Conservation (phyloP, 1,140 invertebrate genomes). For the Armadillidium nasatum region DNA sequence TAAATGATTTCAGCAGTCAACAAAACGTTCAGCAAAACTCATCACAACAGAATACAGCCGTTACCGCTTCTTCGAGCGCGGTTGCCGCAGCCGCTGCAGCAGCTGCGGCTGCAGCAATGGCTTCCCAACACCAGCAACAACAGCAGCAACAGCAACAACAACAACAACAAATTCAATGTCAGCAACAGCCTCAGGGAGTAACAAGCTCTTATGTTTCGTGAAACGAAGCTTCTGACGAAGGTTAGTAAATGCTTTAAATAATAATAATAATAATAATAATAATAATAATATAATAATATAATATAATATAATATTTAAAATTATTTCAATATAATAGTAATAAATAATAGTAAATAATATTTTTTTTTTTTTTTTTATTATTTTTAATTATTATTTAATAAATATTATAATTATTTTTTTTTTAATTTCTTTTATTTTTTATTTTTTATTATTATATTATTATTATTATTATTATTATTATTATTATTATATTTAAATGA, state of each 20-base stretch:
- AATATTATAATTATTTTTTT: too few species aligned
- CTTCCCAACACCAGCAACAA: background rate
- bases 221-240: background rate
- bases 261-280: too few species aligned
- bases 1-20: background rate
- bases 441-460: too few species aligned
- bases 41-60: background rate
- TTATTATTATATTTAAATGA: too few species aligned
- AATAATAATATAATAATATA: too few species aligned
- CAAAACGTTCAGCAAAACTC: background rate
- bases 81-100: background rate
- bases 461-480: too few species aligned
- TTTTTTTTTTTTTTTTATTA: too few species aligned
- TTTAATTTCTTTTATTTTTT: too few species aligned
- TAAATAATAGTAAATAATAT: too few species aligned
- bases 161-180: background rate
- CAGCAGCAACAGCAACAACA: background rate
- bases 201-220: constrained; percentile 7
- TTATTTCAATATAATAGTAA: too few species aligned
- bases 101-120: background rate
- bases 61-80: background rate
- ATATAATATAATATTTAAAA: too few species aligned
- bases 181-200: background rate
- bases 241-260: background rate
- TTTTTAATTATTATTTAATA: too few species aligned